phyloP scores from a whole-genome alignment of 2,888 invertebrate genomes.

The Leptopilina drosophilae region DNA sequence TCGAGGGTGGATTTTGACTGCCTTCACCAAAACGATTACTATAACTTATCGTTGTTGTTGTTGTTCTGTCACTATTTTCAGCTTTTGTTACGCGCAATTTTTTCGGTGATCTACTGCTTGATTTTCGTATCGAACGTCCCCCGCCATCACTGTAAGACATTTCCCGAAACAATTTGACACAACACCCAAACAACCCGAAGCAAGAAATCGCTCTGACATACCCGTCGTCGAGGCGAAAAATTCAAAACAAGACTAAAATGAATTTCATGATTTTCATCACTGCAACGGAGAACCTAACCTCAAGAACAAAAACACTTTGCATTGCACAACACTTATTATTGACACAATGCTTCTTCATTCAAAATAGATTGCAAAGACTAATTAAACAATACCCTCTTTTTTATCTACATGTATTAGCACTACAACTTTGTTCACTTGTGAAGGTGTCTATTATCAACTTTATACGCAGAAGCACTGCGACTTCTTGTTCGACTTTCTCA shows the following conservation, averaged over 20 bases:
- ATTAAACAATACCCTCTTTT: not conserved
- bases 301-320: not conserved
- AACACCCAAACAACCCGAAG: slow-evolving; percentile 21
- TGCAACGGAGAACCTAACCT: slow-evolving; percentile 2
- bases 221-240: not conserved
- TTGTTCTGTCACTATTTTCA: slow-evolving; percentile 72
- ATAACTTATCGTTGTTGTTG: slow-evolving; percentile 73
- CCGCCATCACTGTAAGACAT: slow-evolving; percentile 77
- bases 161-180: slow-evolving; percentile 60
- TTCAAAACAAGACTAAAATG: too few relatives aligned
- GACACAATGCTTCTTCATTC: not conserved
- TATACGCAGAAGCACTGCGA: slow-evolving; percentile 32
- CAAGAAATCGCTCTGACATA: slow-evolving; percentile 47
- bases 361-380: not conserved
- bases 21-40: slow-evolving; percentile 72
- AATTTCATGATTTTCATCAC: not conserved
- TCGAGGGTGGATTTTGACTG: slow-evolving; percentile 81
- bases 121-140: slow-evolving; percentile 77
- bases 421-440: not conserved
- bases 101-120: slow-evolving; percentile 76
- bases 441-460: not conserved
- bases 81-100: slow-evolving; percentile 75
- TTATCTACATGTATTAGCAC: too few relatives aligned
- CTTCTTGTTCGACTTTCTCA: not conserved
- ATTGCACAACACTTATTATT: not conserved